These are phyloP conservation scores for Phataginus tricuspis DNA, from an alignment of 2,797 vertebrate genomes.

Conservation along the genomic window DNA sequence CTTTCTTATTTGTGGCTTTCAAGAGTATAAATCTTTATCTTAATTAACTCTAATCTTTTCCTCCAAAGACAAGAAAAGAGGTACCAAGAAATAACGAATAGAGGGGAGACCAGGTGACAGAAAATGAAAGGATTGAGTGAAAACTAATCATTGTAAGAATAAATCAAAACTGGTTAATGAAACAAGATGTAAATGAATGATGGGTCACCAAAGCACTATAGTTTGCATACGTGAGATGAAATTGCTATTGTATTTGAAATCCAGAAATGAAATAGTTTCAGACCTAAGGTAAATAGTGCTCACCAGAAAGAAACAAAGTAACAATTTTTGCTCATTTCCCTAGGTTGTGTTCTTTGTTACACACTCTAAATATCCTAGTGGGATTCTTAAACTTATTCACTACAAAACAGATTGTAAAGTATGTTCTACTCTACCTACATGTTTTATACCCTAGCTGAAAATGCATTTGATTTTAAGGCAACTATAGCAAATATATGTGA, in stretches of 20 bases:
- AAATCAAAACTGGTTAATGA: neutral
- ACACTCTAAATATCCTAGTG: neutral
- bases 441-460: neutral
- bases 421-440: neutral
- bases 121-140: neutral
- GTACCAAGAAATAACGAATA: neutral
- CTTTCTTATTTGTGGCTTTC: neutral
- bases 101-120: neutral
- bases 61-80: neutral
- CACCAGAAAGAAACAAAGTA: neutral
- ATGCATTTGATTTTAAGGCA: neutral
- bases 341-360: neutral
- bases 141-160: neutral
- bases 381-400: neutral
- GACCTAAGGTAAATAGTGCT: neutral
- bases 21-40: neutral
- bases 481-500: neutral
- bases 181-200: neutral
- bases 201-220: neutral
- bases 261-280: constrained; percentile 3
- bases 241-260: neutral
- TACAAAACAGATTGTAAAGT: neutral
- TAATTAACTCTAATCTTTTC: neutral
- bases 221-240: neutral
- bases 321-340: neutral